Conservation (phyloP, 2,888 invertebrate species). For the Dynastes maya region DNA sequence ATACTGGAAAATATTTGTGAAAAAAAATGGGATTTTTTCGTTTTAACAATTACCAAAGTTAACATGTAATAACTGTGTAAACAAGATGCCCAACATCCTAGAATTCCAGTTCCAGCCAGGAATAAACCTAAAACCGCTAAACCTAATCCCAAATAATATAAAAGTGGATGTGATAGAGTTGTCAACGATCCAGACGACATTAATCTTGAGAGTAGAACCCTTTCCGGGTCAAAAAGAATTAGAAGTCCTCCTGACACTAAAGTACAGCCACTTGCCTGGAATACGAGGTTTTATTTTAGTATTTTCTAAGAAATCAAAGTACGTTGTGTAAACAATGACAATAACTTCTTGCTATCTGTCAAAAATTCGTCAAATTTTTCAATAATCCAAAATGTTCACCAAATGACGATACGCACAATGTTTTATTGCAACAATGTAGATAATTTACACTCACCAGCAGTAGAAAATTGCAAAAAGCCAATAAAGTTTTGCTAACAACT, state of each 20-base stretch:
- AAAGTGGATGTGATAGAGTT: constrained; percentile 79
- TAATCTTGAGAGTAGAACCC: constrained; percentile 82
- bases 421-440: background rate
- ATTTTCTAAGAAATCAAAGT: background rate
- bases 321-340: too few species aligned
- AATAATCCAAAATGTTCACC: too few species aligned
- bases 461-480: constrained; percentile 79
- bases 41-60: constrained; percentile 74
- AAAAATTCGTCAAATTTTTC: background rate
- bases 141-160: constrained; percentile 84
- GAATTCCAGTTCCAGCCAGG: constrained; percentile 79
- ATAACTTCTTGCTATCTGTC: background rate
- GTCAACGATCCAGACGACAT: constrained; percentile 77
- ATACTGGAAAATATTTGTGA: constrained; percentile 74
- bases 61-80: constrained; percentile 82
- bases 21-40: background rate
- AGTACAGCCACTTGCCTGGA: constrained; percentile 81
- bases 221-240: constrained; percentile 80
- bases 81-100: constrained; percentile 89
- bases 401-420: too few species aligned
- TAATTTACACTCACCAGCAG: constrained; percentile 74
- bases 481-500: constrained; percentile 77
- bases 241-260: constrained; percentile 83
- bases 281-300: constrained; percentile 52
- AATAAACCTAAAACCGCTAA: constrained; percentile 80